Base-by-base conservation (phyloP, 2,888 invertebrate genomes). In the Drosophila neonasuta region DNA sequence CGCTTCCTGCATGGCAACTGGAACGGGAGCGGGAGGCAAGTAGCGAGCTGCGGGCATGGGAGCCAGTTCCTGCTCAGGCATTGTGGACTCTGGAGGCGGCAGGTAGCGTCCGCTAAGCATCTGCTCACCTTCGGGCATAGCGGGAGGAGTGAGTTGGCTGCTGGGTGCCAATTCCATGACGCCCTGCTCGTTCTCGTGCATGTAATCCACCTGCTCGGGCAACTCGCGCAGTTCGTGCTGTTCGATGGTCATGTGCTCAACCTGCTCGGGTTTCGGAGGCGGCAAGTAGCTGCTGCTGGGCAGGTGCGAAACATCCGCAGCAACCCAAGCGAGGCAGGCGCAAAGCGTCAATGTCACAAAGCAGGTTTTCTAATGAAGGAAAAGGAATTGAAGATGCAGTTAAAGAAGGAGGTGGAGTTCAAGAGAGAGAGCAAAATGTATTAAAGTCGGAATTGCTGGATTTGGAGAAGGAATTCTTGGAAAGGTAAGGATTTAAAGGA, bases 261-360 rank as follows among this genome's bases (percentile, higher is more conserved):
- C 75, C 54, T 73, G 80, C 29, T 86, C 81, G 9, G 86, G 86
- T 15, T 64, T 64, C 0, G 75, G 34, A 9, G 88, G 87, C 0
- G 88, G 87, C 71, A 88, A 46, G 56, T 88, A 88, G 50, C 78
- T 77, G 67, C 78, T 77, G 67, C 65, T 79, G 59, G 63, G 1
- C 62, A 88, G 59, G 57, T 88, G 88, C 20, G 88, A 87, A 7
- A 88, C 87, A 80, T 89, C 88, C 8, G 85, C 88, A 9, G 71
- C 59, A 15, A 60, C 79, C 64, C 77, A 17, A 9, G 68, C 77
- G 58, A 78, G 17, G 57, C 71, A 75, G 55, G 79, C 76, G 46
- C 79, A 66, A 10, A 83, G 20, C 30, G 77, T 54, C 6, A 87
- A 44, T 3, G 62, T 63, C 17, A 74, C 52, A 41, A 61, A 60